phyloP scores from a whole-genome alignment of 2,797 vertebrate species.

The Leucoraja ocellata region DNA sequence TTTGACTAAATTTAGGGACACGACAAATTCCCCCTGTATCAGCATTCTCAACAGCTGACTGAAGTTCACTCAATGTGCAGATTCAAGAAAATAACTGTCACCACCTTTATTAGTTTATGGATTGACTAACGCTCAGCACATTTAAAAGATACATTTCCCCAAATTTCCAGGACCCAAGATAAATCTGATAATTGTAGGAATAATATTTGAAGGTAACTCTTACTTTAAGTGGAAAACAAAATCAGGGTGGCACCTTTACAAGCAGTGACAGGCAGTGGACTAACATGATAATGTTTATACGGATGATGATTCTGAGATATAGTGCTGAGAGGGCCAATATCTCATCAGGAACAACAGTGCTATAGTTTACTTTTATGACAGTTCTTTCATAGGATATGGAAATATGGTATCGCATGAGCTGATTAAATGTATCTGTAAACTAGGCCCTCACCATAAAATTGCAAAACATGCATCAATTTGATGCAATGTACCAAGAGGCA shows the following conservation, averaged over 20 bases:
- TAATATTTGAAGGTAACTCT: background rate
- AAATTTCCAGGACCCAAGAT: background rate
- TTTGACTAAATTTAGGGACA: background rate
- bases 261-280: background rate
- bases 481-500: background rate
- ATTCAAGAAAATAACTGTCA: background rate
- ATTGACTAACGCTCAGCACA: background rate
- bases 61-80: constrained; percentile 2
- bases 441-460: background rate
- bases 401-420: background rate
- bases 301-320: background rate
- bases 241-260: no score
- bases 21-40: background rate
- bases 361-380: background rate
- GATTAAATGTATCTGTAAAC: background rate
- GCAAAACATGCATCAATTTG: background rate
- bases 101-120: background rate
- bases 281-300: background rate
- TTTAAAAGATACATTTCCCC: background rate
- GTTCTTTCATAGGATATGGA: background rate
- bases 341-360: background rate
- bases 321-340: background rate
- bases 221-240: no score
- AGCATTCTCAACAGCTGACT: background rate
- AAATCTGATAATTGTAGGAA: background rate